Conservation (phyloP, 1,140 invertebrate species). For the Orchestia grillus region DNA sequence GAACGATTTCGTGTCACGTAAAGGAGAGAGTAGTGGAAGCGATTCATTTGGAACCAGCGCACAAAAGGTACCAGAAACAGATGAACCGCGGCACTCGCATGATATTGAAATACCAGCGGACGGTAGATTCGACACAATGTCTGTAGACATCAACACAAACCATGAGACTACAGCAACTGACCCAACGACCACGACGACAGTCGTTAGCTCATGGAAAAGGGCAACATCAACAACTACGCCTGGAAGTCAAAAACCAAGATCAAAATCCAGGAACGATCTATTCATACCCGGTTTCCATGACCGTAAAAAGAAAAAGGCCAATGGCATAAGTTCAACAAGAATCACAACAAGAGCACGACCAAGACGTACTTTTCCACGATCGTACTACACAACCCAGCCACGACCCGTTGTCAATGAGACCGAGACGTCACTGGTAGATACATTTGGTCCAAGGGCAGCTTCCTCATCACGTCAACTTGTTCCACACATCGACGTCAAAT, state of each 20-base stretch:
- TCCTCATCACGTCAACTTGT: not conserved
- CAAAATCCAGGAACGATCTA: not conserved
- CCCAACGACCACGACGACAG: not conserved
- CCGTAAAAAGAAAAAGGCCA: not conserved
- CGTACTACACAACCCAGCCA: slow-evolving; percentile 26
- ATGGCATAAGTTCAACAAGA: not conserved
- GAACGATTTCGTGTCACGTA: not conserved
- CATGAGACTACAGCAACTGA: not conserved
- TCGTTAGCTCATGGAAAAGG: not conserved
- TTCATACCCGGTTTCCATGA: slow-evolving; percentile 30
- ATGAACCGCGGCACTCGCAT: not conserved
- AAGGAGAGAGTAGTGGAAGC: not conserved
- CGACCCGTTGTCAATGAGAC: not conserved
- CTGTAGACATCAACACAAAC: not conserved
- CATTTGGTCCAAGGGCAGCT: not conserved
- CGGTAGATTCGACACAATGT: not conserved
- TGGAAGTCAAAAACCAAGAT: not conserved
- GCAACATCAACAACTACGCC: not conserved
- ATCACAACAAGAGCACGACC: not conserved
- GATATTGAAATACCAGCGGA: not conserved
- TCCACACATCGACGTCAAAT: not conserved
- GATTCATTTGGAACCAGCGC: not conserved
- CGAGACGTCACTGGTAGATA: not conserved
- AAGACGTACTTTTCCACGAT: slow-evolving; percentile 3
- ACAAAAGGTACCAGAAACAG: not conserved